A percentile compares a stretch with the other conserved stretches of the same genome.
These are phyloP conservation scores for Bubo bubo DNA, from an alignment of 2,113 vertebrate species.

Conservation along the genomic window DNA sequence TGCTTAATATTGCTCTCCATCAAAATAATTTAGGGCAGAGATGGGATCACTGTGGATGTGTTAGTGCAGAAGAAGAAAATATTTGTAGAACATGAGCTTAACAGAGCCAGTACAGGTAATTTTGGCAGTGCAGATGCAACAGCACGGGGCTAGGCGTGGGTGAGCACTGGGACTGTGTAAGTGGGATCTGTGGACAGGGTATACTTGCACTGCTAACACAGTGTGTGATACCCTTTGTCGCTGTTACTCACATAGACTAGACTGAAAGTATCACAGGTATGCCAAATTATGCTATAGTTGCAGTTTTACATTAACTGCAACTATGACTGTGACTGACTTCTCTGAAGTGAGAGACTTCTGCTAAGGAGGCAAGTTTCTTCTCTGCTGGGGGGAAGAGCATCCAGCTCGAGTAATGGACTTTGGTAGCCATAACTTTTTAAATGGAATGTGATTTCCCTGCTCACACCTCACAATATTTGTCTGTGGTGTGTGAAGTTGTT, in stretches of 20 bases:
- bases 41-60: not conserved
- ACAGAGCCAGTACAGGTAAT: not conserved
- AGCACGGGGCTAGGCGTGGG: not conserved
- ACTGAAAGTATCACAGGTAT: not conserved
- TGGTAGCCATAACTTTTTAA: no score
- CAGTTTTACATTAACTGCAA: not conserved
- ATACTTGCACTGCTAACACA: not conserved
- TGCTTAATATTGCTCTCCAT: not conserved
- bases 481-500: not conserved
- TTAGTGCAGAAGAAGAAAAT: not conserved
- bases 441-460: not conserved
- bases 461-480: not conserved
- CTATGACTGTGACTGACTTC: no score
- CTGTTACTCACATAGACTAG: not conserved
- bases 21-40: not conserved
- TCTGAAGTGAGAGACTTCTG: not conserved
- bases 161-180: not conserved
- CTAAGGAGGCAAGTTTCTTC: not conserved
- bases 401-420: not conserved
- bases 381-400: not conserved
- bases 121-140: no score
- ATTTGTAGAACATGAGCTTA: not conserved
- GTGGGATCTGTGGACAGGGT: not conserved
- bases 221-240: not conserved
- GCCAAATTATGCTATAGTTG: not conserved